Evolutionary conservation across 2,797 vertebrate genomes (phyloP).

Genomic region (Microctenopoma stevenorrisi): DNA sequence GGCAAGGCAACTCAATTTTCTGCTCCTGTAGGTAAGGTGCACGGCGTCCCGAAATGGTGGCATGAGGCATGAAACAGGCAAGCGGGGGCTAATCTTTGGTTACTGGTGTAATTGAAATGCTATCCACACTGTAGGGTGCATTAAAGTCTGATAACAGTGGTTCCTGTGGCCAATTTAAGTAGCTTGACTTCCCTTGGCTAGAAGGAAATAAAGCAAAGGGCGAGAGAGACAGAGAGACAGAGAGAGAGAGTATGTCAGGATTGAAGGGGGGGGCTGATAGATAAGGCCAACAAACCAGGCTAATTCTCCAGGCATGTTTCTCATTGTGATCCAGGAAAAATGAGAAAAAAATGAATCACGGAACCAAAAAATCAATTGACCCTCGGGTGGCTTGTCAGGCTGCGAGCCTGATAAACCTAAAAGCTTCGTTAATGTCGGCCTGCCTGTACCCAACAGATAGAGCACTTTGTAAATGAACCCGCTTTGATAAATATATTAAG

Average conservation of each 20-base stretch:
- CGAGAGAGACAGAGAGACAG: conserved; percentile 41
- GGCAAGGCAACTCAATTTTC: conserved; percentile 99
- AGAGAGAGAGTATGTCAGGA: conserved; percentile 46
- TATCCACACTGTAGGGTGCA: conserved; percentile 99
- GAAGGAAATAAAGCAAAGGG: conserved; percentile 84
- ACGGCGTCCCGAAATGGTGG: conserved; percentile 90
- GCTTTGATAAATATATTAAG: conserved; percentile 99
- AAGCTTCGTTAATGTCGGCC: conserved; percentile 99
- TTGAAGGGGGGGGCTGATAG: conserved; percentile 84
- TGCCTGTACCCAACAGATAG: conserved; percentile 99
- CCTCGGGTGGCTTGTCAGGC: conserved; percentile 98
- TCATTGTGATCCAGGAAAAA: conserved; percentile 99
- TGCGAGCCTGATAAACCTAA: conserved; percentile 98
- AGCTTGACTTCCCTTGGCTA: conserved; percentile 97
- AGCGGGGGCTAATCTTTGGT: conserved; percentile 99
- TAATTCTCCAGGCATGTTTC: conserved; percentile 99
- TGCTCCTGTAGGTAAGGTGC: conserved; percentile 99
- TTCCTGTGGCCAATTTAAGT: conserved; percentile 99
- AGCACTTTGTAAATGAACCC: conserved; percentile 99
- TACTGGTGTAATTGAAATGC: conserved; percentile 99
- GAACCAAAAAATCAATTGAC: conserved; percentile 99
- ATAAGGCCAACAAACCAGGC: conserved; percentile 98
- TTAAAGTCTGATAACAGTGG: conserved; percentile 99
- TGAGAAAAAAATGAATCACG: conserved; percentile 97
- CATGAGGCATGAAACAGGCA: conserved; percentile 97